These are phyloP conservation scores for Cynaeus angustus DNA, from an alignment of 2,888 invertebrate genomes.

Conservation along the genomic window DNA sequence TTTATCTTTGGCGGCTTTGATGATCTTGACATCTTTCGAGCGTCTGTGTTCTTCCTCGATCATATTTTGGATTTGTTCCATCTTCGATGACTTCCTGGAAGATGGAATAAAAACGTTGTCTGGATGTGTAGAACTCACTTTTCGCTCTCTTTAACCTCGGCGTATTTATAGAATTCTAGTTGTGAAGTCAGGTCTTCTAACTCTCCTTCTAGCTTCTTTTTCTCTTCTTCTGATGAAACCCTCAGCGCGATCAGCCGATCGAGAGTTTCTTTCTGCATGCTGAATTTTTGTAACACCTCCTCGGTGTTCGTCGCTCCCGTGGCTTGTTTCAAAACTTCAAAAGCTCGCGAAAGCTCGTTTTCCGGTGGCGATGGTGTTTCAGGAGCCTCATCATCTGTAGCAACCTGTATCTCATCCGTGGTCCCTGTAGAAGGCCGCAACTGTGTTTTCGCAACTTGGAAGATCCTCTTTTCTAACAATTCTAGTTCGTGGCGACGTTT, in stretches of 20 bases:
- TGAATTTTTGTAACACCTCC: constrained; percentile 84
- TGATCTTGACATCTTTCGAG: constrained; percentile 65
- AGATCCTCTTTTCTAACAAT: constrained; percentile 84
- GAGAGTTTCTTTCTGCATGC: constrained; percentile 83
- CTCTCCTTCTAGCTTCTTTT: constrained; percentile 79
- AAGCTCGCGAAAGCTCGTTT: constrained; percentile 77
- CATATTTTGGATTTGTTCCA: constrained; percentile 77
- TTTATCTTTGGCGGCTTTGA: constrained; percentile 48
- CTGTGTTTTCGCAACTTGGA: constrained; percentile 75
- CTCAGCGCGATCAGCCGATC: constrained; percentile 81
- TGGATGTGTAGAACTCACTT: constrained; percentile 73
- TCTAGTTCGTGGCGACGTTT: constrained; percentile 84
- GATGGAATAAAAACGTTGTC: constrained; percentile 10
- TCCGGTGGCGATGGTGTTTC: constrained; percentile 65
- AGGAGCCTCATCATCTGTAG: constrained; percentile 67
- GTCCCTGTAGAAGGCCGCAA: constrained; percentile 63
- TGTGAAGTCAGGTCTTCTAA: constrained; percentile 80
- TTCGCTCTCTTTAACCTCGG: constrained; percentile 86
- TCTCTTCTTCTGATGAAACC: constrained; percentile 83
- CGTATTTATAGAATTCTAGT: constrained; percentile 85
- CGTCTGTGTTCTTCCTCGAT: constrained; percentile 74
- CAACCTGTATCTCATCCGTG: constrained; percentile 65
- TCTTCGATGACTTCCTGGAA: constrained; percentile 82
- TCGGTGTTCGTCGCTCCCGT: constrained; percentile 86
- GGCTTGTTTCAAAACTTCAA: constrained; percentile 83